phyloP scores from a whole-genome alignment of 2,888 invertebrate genomes.

The Conops quadrifasciatus region DNA sequence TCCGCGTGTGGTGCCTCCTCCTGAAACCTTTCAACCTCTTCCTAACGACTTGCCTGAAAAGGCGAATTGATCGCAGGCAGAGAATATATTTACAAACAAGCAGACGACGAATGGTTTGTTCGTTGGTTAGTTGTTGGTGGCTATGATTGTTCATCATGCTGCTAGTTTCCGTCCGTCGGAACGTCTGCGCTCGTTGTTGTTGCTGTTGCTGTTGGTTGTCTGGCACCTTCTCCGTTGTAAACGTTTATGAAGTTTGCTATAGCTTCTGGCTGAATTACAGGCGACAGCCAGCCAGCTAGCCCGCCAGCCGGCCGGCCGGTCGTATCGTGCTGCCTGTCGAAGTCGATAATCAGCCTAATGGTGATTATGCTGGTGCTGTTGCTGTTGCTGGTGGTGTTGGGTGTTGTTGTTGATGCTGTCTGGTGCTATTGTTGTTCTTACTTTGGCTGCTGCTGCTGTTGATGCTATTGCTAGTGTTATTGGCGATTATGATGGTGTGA shows the following conservation, averaged over 20 bases:
- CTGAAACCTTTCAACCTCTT: background rate
- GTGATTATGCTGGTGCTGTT: slow-evolving; percentile 5
- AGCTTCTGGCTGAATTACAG: slow-evolving; percentile 18
- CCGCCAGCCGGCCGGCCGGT: background rate
- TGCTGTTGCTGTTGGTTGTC: slow-evolving; percentile 32
- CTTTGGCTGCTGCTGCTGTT: slow-evolving; percentile 5
- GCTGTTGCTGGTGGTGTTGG: background rate
- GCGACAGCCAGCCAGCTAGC: background rate
- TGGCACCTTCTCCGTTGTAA: slow-evolving; percentile 35
- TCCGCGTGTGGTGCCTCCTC: no score
- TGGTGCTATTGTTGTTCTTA: background rate
- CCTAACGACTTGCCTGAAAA: slow-evolving; percentile 20
- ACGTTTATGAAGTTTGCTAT: slow-evolving; percentile 20
- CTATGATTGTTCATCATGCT: slow-evolving; percentile 38
- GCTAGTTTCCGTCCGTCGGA: slow-evolving; percentile 11
- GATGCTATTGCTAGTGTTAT: slow-evolving; percentile 8
- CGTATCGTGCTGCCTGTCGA: slow-evolving; percentile 29
- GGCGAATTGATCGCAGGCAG: background rate
- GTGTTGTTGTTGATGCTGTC: slow-evolving; percentile 11
- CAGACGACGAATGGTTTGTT: slow-evolving; percentile 21
- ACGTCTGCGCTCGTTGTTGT: slow-evolving; percentile 21
- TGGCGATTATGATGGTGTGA: slow-evolving; percentile 43
- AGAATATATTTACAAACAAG: background rate
- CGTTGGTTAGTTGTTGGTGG: slow-evolving; percentile 36
- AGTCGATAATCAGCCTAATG: slow-evolving; percentile 28